A percentile compares a stretch with the other conserved stretches of the same genome.
Conservation (phyloP, 2,113 vertebrate species). For the Lathamus discolor region DNA sequence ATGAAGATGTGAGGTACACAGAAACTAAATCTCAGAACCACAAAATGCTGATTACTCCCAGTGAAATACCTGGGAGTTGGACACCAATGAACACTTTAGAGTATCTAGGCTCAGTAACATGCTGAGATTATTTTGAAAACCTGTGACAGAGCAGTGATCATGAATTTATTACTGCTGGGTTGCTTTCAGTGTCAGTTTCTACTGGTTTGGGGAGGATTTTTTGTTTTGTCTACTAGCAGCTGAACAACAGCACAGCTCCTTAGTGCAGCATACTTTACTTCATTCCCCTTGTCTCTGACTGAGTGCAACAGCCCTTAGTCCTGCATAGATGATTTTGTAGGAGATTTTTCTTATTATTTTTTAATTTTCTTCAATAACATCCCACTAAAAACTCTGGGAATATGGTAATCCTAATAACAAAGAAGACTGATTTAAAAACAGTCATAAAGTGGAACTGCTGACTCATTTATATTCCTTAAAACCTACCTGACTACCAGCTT, state of each 20-base stretch:
- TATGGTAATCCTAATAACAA: neutral
- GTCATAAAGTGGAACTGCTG: neutral
- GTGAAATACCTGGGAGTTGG: neutral
- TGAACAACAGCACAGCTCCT: neutral
- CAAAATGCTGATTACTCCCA: rapidly evolving
- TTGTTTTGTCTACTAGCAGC: neutral
- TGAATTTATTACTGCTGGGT: neutral
- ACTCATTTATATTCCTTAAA: constrained; percentile 1
- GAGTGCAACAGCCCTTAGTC: neutral
- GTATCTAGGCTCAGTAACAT: neutral
- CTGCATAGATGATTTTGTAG: neutral
- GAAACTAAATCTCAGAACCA: neutral
- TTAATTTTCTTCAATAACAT: neutral
- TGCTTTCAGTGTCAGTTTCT: neutral
- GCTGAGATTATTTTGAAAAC: neutral
- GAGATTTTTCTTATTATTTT: neutral
- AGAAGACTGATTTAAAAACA: neutral
- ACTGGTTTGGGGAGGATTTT: neutral
- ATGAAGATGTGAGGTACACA: neutral
- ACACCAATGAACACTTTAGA: neutral
- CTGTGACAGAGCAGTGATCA: neutral
- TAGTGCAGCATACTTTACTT: neutral
- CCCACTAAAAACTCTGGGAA: neutral
- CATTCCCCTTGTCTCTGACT: neutral
- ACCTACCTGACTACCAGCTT: neutral